Conservation (phyloP, 2,113 vertebrate species). For the Pantherophis guttatus region DNA sequence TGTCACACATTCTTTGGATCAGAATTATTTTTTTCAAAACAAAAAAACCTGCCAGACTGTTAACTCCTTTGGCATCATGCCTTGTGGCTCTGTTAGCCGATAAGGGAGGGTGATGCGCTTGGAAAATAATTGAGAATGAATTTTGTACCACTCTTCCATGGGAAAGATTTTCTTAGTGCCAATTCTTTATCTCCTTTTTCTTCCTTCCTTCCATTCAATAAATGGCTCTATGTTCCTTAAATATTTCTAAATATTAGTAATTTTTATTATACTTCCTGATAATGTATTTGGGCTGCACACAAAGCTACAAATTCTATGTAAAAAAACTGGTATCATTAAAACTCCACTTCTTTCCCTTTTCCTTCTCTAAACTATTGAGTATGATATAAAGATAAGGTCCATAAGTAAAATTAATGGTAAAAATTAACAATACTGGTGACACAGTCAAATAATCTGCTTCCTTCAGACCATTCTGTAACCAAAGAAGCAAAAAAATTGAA, state of each 20-base stretch:
- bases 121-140: slow-evolving; percentile 61
- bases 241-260: slow-evolving; percentile 25
- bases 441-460: neutral
- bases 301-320: neutral
- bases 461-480: too few species aligned
- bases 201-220: rapidly evolving
- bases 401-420: neutral
- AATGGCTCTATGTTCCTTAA: rapidly evolving
- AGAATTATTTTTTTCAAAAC: neutral
- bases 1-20: slow-evolving; percentile 46
- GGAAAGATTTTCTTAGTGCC: neutral
- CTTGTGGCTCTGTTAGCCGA: slow-evolving; percentile 44
- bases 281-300: neutral
- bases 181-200: neutral
- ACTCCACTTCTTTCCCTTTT: neutral
- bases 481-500: too few species aligned
- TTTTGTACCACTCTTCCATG: neutral
- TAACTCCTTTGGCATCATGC: slow-evolving; percentile 68
- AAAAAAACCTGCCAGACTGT: slow-evolving; percentile 59
- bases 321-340: neutral
- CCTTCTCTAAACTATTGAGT: neutral
- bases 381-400: neutral
- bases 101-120: slow-evolving; percentile 41
- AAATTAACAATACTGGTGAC: neutral
- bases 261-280: neutral